A percentile compares a stretch with the other conserved stretches of the same genome.
Evolutionary conservation across 2,113 vertebrate species (phyloP).

Genomic region (Nanger granti): DNA sequence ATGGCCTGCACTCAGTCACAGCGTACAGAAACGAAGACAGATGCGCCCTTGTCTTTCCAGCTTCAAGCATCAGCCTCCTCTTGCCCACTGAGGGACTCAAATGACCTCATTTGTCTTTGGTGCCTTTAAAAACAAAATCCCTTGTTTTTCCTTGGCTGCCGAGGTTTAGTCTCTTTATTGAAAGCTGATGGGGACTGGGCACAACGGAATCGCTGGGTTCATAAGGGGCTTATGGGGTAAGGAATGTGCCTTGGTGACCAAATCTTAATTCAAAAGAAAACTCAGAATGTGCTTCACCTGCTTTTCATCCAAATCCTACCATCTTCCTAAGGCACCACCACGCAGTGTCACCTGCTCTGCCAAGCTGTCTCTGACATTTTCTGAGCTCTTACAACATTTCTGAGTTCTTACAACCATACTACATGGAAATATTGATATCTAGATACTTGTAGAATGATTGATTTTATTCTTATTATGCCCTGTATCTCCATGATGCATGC

Average conservation of each 20-base stretch:
- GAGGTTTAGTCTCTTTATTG: background rate
- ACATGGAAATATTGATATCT: background rate
- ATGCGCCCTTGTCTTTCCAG: background rate
- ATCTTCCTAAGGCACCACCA: background rate
- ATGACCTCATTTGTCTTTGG: background rate
- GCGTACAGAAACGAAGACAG: background rate
- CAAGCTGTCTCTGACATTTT: background rate
- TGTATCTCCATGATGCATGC: background rate
- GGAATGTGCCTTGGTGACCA: background rate
- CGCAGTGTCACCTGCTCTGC: background rate
- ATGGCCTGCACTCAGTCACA: background rate
- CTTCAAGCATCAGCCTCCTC: background rate
- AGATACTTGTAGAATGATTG: background rate
- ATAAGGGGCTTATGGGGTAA: background rate
- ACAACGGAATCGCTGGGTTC: background rate
- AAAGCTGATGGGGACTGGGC: background rate
- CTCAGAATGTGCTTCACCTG: background rate
- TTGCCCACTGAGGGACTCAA: background rate
- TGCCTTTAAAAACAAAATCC: background rate
- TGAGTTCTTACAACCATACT: background rate
- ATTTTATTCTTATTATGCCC: background rate
- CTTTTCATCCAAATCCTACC: background rate
- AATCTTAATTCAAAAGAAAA: conserved; percentile 26
- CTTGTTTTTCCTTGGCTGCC: background rate
- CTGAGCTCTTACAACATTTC: background rate